phyloP scores from a whole-genome alignment of 2,113 vertebrate species.

The human (Homo sapiens) region GRCh38 chr18:44980001-44980500 shows the following conservation, averaged over 20 bases:
- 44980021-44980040: neutral
- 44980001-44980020: rapidly evolving
- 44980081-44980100: neutral
- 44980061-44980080: neutral
- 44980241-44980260: constrained; percentile 14
- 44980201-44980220: neutral
- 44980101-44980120: neutral
- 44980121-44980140: neutral
- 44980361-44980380: neutral
- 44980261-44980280: neutral
- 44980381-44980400: constrained; percentile 46
- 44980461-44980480: neutral
- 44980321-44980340: neutral
- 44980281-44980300: neutral
- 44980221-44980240: neutral
- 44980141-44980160: neutral
- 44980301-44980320: neutral
- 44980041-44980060: too few relatives aligned
- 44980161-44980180: neutral
- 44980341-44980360: neutral
- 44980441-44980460: neutral
- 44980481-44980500: neutral
- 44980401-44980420: constrained; percentile 45
- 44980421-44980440: neutral
- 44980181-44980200: neutral